phyloP scores from a whole-genome alignment of 1,140 invertebrate species.

The Geopemphigus sp. region DNA sequence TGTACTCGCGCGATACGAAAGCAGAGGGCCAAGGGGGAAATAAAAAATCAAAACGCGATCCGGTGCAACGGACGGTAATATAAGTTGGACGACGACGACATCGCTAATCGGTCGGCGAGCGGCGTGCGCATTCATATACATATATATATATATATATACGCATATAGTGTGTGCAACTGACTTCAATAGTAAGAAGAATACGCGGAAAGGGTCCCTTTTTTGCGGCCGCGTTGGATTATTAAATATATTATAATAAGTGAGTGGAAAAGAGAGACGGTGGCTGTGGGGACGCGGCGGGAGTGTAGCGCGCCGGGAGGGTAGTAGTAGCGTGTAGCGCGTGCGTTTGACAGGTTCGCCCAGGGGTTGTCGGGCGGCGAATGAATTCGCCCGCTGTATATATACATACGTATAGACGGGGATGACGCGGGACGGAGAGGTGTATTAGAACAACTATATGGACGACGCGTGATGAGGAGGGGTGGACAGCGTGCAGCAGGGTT shows the following conservation, averaged over 20 bases:
- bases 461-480: background rate
- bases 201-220: constrained; percentile 35
- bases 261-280: constrained; percentile 32
- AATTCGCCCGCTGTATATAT: background rate
- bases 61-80: constrained; percentile 42
- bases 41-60: constrained; percentile 20
- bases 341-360: constrained; percentile 41
- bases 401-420: background rate
- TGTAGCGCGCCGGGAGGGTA: too few relatives aligned
- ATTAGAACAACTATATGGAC: constrained; percentile 28
- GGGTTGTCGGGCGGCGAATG: constrained; percentile 25
- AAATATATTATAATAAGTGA: constrained; percentile 47
- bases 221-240: constrained; percentile 40
- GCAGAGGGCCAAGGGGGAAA: background rate
- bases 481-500: background rate
- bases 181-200: constrained; percentile 38
- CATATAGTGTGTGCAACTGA: constrained; percentile 25
- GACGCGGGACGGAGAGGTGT: background rate
- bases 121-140: too few relatives aligned
- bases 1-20: background rate
- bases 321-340: constrained; percentile 32
- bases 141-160: too few relatives aligned
- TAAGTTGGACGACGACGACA: background rate
- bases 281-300: background rate
- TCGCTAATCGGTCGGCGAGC: constrained; percentile 36